Conservation (phyloP, 2,797 vertebrate species). For the Hyperoplus lanceolatus region DNA sequence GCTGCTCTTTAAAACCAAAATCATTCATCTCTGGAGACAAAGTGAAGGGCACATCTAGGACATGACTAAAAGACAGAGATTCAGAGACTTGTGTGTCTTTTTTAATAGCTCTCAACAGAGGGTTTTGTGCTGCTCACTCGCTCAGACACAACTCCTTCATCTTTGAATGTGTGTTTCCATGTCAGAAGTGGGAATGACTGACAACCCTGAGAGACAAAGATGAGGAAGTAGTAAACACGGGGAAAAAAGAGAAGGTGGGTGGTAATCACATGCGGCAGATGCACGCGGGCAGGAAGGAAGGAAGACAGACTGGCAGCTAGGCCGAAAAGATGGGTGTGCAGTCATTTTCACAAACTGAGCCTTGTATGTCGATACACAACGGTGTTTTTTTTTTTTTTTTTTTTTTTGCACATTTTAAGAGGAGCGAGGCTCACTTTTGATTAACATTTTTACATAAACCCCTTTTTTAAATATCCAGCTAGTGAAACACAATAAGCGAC, state of each 20-base stretch:
- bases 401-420: conserved; percentile 16
- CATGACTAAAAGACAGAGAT: conserved; percentile 31
- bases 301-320: conserved; percentile 40
- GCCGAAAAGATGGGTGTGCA: conserved; percentile 29
- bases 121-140: conserved; percentile 27
- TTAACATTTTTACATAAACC: background rate
- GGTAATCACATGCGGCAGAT: conserved; percentile 50
- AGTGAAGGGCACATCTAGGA: conserved; percentile 13
- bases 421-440: background rate
- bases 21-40: conserved; percentile 22
- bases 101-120: conserved; percentile 37
- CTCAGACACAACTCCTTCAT: conserved; percentile 22
- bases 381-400: background rate
- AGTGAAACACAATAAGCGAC: background rate
- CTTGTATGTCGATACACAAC: background rate
- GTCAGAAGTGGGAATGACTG: conserved; percentile 26
- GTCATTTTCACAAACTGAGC: conserved; percentile 8
- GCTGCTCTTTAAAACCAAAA: conserved; percentile 22
- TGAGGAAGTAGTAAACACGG: conserved; percentile 52
- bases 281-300: conserved; percentile 38
- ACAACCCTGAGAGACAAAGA: conserved; percentile 45
- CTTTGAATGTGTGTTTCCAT: conserved; percentile 44
- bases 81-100: conserved; percentile 23
- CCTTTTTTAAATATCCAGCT: no score
- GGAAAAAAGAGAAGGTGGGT: conserved; percentile 23